These are phyloP conservation scores for Torymus texanus DNA, from an alignment of 2,888 invertebrate species.

Conservation along the genomic window DNA sequence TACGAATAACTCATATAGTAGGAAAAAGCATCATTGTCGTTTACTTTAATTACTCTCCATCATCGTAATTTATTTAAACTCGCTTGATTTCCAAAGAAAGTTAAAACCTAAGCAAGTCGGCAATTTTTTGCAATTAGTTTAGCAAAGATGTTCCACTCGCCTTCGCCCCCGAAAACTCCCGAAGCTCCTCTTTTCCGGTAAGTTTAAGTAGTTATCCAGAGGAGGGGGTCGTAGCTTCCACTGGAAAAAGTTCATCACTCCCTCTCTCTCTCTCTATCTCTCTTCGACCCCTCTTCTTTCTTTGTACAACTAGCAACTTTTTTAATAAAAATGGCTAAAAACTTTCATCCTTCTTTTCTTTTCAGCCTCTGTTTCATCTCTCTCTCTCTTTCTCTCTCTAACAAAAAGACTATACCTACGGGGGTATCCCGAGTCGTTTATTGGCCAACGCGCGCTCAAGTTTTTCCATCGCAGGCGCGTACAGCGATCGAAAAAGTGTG, in stretches of 20 bases:
- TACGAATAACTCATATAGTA: no score
- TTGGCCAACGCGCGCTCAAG: no score
- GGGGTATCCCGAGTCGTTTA: not conserved
- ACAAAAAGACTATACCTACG: no score
- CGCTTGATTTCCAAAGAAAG: not conserved
- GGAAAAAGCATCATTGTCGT: no score
- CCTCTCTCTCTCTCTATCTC: not conserved
- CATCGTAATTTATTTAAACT: no score
- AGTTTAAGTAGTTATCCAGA: constrained; percentile 14
- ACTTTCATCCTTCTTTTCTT: not conserved
- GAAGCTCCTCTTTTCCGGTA: not conserved
- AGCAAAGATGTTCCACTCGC: not conserved
- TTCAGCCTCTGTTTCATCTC: not conserved
- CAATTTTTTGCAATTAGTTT: constrained; percentile 37
- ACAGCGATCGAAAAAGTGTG: not conserved
- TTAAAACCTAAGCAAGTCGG: not conserved
- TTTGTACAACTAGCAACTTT: constrained; percentile 32
- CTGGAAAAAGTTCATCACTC: constrained; percentile 31
- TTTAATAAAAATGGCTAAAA: constrained; percentile 46
- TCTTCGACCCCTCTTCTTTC: not conserved
- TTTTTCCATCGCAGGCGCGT: not conserved
- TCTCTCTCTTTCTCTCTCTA: not conserved
- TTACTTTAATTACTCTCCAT: no score
- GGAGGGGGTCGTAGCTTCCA: not conserved
- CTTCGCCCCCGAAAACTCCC: no score